These are phyloP conservation scores for Caradrina clavipalpis DNA, from an alignment of 2,888 invertebrate species.

Conservation along the genomic window DNA sequence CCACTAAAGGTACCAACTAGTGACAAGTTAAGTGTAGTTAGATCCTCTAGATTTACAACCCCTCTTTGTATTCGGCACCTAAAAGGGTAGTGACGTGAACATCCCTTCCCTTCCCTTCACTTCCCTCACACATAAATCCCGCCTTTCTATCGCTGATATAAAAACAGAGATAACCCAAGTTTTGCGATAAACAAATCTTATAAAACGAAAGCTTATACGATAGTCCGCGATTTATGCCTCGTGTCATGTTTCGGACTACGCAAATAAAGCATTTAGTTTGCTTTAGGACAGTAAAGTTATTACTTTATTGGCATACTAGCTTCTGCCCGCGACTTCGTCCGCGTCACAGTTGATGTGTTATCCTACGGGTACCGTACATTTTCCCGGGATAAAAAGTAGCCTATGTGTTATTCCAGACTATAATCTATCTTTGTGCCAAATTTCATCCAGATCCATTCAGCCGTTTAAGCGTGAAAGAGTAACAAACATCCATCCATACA, in stretches of 20 bases:
- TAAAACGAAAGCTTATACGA: conserved; percentile 40
- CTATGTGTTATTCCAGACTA: too few relatives aligned
- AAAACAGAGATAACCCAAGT: conserved; percentile 53
- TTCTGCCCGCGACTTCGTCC: too few relatives aligned
- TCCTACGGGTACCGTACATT: too few relatives aligned
- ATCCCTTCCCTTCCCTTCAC: background rate
- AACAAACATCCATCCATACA: too few relatives aligned
- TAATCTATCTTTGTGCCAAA: too few relatives aligned
- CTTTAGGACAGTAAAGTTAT: conserved; percentile 15
- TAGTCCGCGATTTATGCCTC: conserved; percentile 46
- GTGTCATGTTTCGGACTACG: conserved; percentile 20
- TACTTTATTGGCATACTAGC: conserved; percentile 18
- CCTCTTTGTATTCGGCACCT: background rate
- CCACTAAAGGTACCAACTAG: background rate
- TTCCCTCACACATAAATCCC: conserved; percentile 40
- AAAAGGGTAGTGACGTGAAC: conserved; percentile 20
- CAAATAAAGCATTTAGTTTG: conserved; percentile 30
- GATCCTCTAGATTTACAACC: conserved; percentile 12
- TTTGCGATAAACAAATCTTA: conserved; percentile 54
- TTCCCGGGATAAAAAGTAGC: too few relatives aligned
- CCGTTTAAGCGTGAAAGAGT: too few relatives aligned
- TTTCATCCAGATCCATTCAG: too few relatives aligned
- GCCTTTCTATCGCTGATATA: conserved; percentile 37
- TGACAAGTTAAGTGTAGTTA: background rate
- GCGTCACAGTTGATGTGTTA: too few relatives aligned